These are phyloP conservation scores for Sula dactylatra DNA, from an alignment of 2,113 vertebrate genomes.

Conservation along the genomic window DNA sequence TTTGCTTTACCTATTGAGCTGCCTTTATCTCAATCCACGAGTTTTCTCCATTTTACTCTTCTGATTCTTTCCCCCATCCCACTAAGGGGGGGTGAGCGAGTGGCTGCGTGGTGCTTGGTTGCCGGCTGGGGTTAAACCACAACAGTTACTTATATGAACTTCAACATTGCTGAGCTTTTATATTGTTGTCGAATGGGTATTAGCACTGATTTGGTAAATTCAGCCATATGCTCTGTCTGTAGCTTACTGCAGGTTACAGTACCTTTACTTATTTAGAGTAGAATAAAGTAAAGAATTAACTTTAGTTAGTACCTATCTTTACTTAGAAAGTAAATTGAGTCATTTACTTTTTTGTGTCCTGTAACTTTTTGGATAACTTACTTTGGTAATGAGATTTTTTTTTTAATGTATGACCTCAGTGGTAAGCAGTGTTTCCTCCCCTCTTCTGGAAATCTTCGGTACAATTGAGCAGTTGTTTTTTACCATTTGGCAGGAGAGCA, in stretches of 20 bases:
- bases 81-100: too few relatives aligned
- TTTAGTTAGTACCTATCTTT: too few relatives aligned
- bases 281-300: too few relatives aligned
- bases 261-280: not conserved
- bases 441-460: not conserved
- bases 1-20: too few relatives aligned
- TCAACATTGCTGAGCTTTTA: not conserved
- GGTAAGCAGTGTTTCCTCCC: not conserved
- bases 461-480: not conserved
- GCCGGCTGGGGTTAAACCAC: too few relatives aligned
- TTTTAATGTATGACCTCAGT: not conserved
- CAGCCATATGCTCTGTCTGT: not conserved
- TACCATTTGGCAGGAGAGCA: not conserved
- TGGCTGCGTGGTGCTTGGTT: too few relatives aligned
- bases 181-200: not conserved
- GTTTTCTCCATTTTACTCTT: too few relatives aligned
- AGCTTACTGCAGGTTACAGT: not conserved
- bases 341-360: not conserved
- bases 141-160: not conserved
- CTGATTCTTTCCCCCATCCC: too few relatives aligned
- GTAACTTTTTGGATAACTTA: not conserved
- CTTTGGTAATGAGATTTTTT: not conserved
- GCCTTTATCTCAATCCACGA: too few relatives aligned
- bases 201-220: not conserved
- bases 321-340: not conserved